Evolutionary conservation across 2,113 vertebrate species (phyloP).

Genomic region (Hypomesus transpacificus): DNA sequence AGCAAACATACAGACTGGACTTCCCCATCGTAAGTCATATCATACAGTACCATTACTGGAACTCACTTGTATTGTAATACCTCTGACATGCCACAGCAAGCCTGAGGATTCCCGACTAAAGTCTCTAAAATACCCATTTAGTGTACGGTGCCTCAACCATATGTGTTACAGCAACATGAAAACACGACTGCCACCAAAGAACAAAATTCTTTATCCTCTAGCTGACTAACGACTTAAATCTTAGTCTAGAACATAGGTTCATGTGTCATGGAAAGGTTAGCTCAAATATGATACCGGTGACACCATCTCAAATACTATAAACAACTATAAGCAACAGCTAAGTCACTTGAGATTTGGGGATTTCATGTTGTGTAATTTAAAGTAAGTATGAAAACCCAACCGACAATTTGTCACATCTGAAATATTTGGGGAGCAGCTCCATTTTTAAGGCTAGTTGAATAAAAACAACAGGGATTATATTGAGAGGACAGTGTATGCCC

Average conservation of each 20-base stretch:
- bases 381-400: not conserved
- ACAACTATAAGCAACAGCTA: not conserved
- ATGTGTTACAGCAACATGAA: too few species aligned
- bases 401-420: too few species aligned
- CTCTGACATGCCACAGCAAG: too few species aligned
- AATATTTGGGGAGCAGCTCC: not conserved
- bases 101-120: too few species aligned
- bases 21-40: slow-evolving; percentile 25
- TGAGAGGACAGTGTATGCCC: slow-evolving; percentile 14
- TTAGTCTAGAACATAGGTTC: not conserved
- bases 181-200: too few species aligned
- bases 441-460: slow-evolving; percentile 18
- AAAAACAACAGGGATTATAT: slow-evolving; percentile 43
- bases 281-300: not conserved
- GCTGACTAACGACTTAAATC: not conserved
- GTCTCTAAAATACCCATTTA: too few species aligned
- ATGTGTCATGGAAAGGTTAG: too few species aligned
- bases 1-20: slow-evolving; percentile 26
- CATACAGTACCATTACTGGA: slow-evolving; percentile 5
- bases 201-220: not conserved
- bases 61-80: too few species aligned
- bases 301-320: not conserved
- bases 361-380: too few species aligned
- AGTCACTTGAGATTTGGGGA: not conserved
- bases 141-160: too few species aligned